phyloP scores from a whole-genome alignment of 2,888 invertebrate genomes.

The Lydus trimaculatus region DNA sequence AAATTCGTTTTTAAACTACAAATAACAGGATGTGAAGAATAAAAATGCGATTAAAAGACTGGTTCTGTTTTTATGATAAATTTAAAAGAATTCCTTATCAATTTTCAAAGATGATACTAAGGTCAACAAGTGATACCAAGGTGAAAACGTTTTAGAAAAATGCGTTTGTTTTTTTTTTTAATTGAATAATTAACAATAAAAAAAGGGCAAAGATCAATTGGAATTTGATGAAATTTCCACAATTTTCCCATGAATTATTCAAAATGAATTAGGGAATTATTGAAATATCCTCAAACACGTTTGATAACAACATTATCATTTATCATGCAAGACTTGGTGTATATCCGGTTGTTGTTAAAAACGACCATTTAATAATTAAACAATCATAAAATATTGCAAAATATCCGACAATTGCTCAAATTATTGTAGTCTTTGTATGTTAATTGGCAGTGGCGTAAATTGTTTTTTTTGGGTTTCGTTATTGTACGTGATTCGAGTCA shows the following conservation, averaged over 20 bases:
- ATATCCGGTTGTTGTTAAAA: no score
- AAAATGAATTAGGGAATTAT: no score
- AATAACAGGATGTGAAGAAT: neutral
- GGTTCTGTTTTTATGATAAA: neutral
- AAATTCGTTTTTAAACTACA: neutral
- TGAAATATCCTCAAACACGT: no score
- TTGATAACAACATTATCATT: no score
- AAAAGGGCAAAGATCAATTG: neutral
- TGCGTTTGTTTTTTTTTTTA: neutral
- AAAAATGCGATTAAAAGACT: neutral
- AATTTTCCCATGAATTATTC: neutral
- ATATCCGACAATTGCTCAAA: no score
- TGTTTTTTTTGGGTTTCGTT: no score
- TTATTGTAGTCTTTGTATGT: no score
- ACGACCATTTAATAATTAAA: no score
- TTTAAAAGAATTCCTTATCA: neutral
- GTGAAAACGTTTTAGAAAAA: neutral
- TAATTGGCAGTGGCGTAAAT: no score
- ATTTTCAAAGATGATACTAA: neutral
- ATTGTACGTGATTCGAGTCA: no score
- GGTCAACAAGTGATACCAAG: neutral
- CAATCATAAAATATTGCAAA: no score
- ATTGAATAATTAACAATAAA: neutral
- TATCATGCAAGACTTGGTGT: no score
- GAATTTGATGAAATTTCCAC: neutral